Conservation (phyloP, 2,113 vertebrate genomes). For the Cathartes aura region DNA sequence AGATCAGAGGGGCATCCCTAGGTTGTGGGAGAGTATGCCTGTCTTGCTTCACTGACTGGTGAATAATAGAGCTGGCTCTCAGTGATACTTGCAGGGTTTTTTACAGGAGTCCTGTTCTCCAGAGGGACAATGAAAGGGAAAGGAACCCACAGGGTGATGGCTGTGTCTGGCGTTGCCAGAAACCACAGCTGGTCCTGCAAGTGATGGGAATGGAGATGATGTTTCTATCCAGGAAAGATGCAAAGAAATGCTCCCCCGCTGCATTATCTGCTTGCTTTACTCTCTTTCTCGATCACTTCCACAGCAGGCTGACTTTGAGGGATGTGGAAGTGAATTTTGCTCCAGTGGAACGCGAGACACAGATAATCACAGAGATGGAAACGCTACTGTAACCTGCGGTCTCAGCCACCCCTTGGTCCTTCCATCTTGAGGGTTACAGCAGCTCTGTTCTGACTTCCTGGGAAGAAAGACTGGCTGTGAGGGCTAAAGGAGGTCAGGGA, state of each 20-base stretch:
- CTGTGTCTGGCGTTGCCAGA: conserved; percentile 24
- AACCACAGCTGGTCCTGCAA: conserved; percentile 42
- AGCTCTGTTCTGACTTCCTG: background rate
- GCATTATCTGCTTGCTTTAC: background rate
- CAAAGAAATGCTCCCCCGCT: background rate
- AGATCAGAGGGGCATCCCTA: conserved; percentile 42
- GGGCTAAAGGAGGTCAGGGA: background rate
- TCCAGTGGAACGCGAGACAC: background rate
- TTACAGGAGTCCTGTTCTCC: conserved; percentile 40
- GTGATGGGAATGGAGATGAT: background rate
- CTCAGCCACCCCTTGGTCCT: background rate
- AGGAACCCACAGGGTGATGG: conserved; percentile 9
- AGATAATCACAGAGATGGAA: background rate
- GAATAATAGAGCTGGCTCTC: conserved; percentile 60
- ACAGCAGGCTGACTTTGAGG: background rate
- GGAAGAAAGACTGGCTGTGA: background rate
- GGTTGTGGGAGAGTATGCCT: conserved; percentile 54
- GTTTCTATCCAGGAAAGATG: background rate
- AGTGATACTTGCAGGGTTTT: conserved; percentile 28
- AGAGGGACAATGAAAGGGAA: conserved; percentile 47
- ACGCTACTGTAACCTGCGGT: background rate
- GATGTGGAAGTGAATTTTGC: background rate
- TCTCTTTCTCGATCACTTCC: background rate
- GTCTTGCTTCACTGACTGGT: conserved; percentile 56
- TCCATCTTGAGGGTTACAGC: background rate